Evolutionary conservation across 2,888 invertebrate species (phyloP), one percentile per base, ranked within the genome.

Genomic region (Alviniconcha strummeri): DNA sequence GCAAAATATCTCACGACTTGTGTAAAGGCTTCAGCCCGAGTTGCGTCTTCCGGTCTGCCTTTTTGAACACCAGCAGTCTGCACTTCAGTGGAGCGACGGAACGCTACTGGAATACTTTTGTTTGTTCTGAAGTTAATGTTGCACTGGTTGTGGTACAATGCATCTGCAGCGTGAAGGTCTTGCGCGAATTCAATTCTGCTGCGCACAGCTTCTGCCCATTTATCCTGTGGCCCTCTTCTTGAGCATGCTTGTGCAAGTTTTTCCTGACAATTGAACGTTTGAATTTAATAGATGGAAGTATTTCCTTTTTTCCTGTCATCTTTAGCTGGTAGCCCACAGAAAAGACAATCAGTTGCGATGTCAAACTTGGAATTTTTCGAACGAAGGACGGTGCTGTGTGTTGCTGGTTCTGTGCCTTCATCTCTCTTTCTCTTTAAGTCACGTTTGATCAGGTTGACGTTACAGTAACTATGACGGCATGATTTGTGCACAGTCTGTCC

Each of bases 91-190:
- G 72, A 81, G 55, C 19, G 36, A 5, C 0, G 72, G 60, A 72
- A 72, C 57, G 57, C 74, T 19, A 9, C 56, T 6, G 82, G 82
- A 57, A 82, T 69, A 17, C 13, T 15, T 76, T 76, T 82, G 19
- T 4, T 9, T 13, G 82, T 77, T 76, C 76, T 82, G 76, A 82
- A 82, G 13, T 82, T 75, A 5, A 57, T 54, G 13, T 36, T 75
- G 57, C 82, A 82, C 17, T 75, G 60, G 19, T 64, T 67, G 56
- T 75, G 75, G 56, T 82, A 75, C 15, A 60, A n/a, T n/a, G 74
- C 82, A 82, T 75, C 82, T 82, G 82, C 82, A 69, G 75, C 82
- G 60, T 75, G 75, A 56, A 57, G 75, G 52, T 82, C 54, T 11
- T 54, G 7, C 15, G 54, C 75, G 54, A 54, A n/a, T 75, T 55